Conservation (phyloP, 1,140 invertebrate genomes). For the Sinella curviseta region DNA sequence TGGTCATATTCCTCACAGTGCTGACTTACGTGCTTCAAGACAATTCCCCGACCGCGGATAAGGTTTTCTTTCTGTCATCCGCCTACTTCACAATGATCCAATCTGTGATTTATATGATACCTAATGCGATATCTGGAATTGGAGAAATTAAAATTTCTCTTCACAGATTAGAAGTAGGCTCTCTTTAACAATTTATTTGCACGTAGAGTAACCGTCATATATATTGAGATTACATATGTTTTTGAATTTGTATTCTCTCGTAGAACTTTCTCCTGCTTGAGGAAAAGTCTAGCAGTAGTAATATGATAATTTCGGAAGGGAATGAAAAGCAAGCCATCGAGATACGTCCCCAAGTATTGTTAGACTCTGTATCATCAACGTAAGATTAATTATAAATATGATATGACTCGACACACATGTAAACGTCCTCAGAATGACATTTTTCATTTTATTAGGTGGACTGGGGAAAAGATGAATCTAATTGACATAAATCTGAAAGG, state of each 20-base stretch:
- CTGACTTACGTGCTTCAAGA: constrained; percentile 52
- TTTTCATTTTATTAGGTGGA: background rate
- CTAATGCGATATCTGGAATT: constrained; percentile 27
- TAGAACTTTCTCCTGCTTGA: constrained; percentile 29
- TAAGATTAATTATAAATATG: background rate
- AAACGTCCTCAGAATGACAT: background rate
- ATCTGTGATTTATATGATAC: constrained; percentile 45
- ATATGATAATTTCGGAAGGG: background rate
- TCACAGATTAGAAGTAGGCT: constrained; percentile 22
- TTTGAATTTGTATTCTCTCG: background rate
- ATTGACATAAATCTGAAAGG: constrained; percentile 29
- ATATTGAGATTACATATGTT: background rate
- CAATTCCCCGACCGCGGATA: constrained; percentile 52
- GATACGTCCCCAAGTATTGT: background rate
- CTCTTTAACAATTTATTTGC: constrained; percentile 34
- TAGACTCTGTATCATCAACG: background rate
- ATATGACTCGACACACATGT: background rate
- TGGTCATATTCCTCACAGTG: constrained; percentile 54
- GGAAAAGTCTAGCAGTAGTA: constrained; percentile 12
- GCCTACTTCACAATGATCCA: background rate
- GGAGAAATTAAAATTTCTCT: constrained; percentile 29
- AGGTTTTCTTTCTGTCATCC: constrained; percentile 43
- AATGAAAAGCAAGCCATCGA: background rate
- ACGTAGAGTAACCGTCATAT: background rate
- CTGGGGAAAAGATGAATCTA: constrained; percentile 52